Conservation (phyloP, 2,797 vertebrate species). For the Pelobates cultripes region DNA sequence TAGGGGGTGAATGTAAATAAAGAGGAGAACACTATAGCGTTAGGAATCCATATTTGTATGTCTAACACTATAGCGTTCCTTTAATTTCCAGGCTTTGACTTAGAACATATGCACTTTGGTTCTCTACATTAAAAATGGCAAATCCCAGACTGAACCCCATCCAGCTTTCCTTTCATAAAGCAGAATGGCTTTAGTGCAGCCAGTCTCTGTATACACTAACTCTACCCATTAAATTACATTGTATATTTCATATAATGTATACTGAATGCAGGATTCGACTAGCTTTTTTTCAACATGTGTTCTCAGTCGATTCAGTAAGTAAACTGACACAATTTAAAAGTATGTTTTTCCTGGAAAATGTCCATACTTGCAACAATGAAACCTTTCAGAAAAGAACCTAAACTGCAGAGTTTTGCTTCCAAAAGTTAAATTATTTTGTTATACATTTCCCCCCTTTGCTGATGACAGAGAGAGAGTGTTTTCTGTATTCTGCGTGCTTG, state of each 20-base stretch:
- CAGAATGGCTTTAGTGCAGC: too few relatives aligned
- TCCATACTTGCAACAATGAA: constrained; percentile 49
- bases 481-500: background rate
- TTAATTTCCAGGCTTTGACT: too few relatives aligned
- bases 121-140: background rate
- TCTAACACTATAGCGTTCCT: too few relatives aligned
- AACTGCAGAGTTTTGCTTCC: constrained; percentile 8
- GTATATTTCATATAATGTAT: constrained; percentile 4
- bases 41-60: too few relatives aligned
- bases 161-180: background rate
- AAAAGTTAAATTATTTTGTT: constrained; percentile 36
- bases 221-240: constrained; percentile 10
- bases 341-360: constrained; percentile 51
- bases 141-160: background rate
- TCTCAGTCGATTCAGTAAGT: constrained; percentile 20
- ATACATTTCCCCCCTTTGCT: constrained; percentile 26
- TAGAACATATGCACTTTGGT: too few relatives aligned
- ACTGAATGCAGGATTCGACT: constrained; percentile 17
- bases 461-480: constrained; percentile 22
- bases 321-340: constrained; percentile 53
- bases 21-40: too few relatives aligned
- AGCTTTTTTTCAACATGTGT: constrained; percentile 18
- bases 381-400: constrained; percentile 39
- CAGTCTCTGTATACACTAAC: background rate
- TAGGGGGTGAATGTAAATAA: too few relatives aligned